Evolutionary conservation across 30 jellyfish, hydroid and myxozoan genomes (phyloP).

Genomic region (Turritopsis rubra): DNA sequence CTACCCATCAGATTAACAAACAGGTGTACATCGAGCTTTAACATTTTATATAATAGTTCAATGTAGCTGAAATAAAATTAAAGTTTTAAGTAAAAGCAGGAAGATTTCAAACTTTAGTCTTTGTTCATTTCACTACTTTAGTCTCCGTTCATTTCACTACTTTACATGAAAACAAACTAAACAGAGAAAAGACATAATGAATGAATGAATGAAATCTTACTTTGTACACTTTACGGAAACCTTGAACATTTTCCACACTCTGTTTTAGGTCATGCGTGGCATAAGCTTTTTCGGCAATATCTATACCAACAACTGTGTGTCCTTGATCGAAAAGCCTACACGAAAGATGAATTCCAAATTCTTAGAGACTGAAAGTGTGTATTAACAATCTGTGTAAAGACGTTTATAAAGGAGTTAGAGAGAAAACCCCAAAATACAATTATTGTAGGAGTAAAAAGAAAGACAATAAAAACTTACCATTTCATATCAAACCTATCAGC

Average conservation of each 20-base stretch:
- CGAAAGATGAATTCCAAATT: background rate
- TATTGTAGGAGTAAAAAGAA: too few relatives aligned
- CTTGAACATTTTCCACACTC: background rate
- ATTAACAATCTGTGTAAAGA: too few relatives aligned
- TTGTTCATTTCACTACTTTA: too few relatives aligned
- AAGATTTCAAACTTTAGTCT: too few relatives aligned
- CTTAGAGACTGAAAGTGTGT: too few relatives aligned
- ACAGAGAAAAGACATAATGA: background rate
- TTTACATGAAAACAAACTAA: background rate
- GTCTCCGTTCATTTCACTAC: too few relatives aligned
- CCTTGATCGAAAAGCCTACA: slow-evolving; percentile 3
- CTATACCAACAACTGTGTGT: slow-evolving; percentile 4
- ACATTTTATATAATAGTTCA: background rate
- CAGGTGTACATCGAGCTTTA: background rate
- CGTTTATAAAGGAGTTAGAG: too few relatives aligned
- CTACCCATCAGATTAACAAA: slow-evolving; percentile 7
- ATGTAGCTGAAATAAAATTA: background rate
- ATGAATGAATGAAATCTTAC: background rate
- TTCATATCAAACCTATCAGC: slow-evolving; percentile 8
- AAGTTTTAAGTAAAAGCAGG: background rate
- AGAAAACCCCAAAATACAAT: too few relatives aligned
- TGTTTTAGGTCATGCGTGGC: background rate
- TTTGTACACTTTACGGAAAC: background rate
- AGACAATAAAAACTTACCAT: too few relatives aligned
- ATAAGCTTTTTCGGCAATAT: slow-evolving; percentile 10